A percentile compares a stretch with the other conserved stretches of the same genome.
Conservation (phyloP, 2,113 vertebrate genomes). For the Rhinogobius similis region DNA sequence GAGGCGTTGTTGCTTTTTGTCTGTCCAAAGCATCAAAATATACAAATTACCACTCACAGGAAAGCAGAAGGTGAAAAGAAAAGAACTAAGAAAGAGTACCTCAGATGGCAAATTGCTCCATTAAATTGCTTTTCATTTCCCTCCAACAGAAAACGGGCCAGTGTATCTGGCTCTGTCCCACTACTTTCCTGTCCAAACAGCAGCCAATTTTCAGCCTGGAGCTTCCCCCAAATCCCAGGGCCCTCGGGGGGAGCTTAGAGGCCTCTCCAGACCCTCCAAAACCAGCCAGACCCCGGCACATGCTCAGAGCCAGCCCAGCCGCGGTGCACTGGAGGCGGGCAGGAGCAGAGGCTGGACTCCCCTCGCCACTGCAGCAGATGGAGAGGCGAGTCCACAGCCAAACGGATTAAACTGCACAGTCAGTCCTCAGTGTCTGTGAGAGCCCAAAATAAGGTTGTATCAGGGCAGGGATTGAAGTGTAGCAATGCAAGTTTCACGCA, state of each 20-base stretch:
- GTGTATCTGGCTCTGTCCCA: background rate
- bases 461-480: background rate
- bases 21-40: too few relatives aligned
- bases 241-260: background rate
- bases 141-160: too few relatives aligned
- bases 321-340: conserved; percentile 22
- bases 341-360: conserved; percentile 18
- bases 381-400: conserved; percentile 45
- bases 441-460: background rate
- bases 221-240: background rate
- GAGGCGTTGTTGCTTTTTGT: too few relatives aligned
- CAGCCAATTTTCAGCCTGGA: background rate
- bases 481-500: background rate
- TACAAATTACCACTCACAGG: background rate
- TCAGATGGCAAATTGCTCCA: background rate
- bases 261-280: conserved; percentile 12
- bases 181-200: background rate
- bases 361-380: conserved; percentile 45
- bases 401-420: conserved; percentile 34
- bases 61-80: background rate
- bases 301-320: conserved; percentile 46
- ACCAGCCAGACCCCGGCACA: conserved; percentile 18
- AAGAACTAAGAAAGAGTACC: background rate
- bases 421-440: background rate
- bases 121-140: background rate